Percentiles rank a stretch among this genome's conserved stretches.
Conservation (phyloP, 2,888 invertebrate species). For the Spisula solida region DNA sequence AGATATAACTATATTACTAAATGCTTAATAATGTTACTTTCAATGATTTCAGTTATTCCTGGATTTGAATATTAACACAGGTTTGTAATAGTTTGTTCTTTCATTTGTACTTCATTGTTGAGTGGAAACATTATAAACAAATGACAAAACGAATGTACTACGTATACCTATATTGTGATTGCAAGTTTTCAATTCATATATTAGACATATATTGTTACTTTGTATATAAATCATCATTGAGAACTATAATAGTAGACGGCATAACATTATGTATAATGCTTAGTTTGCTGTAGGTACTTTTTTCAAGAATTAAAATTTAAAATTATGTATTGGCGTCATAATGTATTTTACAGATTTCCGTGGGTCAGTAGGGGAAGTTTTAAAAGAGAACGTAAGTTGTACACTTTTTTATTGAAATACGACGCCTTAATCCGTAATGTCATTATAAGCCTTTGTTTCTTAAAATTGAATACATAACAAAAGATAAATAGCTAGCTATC, state of each 20-base stretch:
- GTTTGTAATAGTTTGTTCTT: constrained; percentile 19
- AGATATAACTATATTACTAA: not conserved
- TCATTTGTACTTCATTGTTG: not conserved
- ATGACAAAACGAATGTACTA: no score
- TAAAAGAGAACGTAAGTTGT: not conserved
- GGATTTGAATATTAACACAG: constrained; percentile 48
- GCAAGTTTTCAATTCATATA: no score
- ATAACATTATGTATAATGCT: no score
- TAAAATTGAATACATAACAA: not conserved
- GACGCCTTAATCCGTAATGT: not conserved
- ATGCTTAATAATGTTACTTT: not conserved
- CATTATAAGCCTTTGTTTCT: not conserved
- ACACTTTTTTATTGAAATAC: not conserved
- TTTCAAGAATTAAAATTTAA: not conserved
- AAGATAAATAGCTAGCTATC: not conserved
- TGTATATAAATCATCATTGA: no score
- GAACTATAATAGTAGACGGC: no score
- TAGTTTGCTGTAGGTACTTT: no score
- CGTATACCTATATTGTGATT: no score
- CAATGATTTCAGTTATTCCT: constrained; percentile 53
- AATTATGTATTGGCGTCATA: not conserved
- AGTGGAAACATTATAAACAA: no score
- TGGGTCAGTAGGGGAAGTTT: not conserved
- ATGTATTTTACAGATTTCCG: constrained; percentile 13
- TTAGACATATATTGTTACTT: no score